Conservation (phyloP, 2,113 vertebrate species). For the Pituophis catenifer region DNA sequence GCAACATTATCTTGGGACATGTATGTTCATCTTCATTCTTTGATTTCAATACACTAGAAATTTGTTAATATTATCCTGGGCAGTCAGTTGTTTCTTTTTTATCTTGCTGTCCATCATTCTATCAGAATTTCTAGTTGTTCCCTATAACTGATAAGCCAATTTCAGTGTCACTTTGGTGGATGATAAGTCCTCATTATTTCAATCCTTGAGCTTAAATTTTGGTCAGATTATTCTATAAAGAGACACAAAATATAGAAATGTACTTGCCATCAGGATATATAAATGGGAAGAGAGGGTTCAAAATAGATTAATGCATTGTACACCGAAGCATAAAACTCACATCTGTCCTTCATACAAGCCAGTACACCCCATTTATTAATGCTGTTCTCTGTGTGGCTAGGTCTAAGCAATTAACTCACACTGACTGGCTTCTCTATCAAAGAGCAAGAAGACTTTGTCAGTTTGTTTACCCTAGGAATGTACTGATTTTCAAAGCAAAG, state of each 20-base stretch:
- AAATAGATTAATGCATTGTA: conserved; percentile 69
- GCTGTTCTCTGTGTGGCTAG: conserved; percentile 62
- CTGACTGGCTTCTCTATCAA: conserved; percentile 60
- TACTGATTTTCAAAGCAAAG: conserved; percentile 55
- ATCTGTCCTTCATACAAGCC: conserved; percentile 77
- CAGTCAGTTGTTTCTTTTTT: neutral
- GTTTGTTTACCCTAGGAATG: conserved; percentile 59
- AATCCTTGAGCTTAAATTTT: neutral
- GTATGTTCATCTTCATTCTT: too few species aligned
- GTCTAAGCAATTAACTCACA: conserved; percentile 72
- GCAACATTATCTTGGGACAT: too few species aligned
- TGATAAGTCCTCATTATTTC: neutral
- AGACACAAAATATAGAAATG: conserved; percentile 50
- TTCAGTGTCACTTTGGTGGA: neutral
- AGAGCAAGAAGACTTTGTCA: conserved; percentile 44
- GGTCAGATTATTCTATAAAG: conserved; percentile 14
- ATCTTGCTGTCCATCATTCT: neutral
- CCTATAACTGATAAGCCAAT: neutral
- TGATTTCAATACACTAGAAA: neutral
- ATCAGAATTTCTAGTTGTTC: neutral
- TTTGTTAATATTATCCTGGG: neutral
- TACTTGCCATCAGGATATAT: conserved; percentile 51
- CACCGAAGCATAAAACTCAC: conserved; percentile 76
- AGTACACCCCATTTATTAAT: conserved; percentile 79
- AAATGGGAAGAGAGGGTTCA: conserved; percentile 58